A percentile compares a stretch with the other conserved stretches of the same genome.
These are phyloP conservation scores for Hippocampus guttulatus DNA, from an alignment of 2,113 vertebrate species.

Conservation along the genomic window DNA sequence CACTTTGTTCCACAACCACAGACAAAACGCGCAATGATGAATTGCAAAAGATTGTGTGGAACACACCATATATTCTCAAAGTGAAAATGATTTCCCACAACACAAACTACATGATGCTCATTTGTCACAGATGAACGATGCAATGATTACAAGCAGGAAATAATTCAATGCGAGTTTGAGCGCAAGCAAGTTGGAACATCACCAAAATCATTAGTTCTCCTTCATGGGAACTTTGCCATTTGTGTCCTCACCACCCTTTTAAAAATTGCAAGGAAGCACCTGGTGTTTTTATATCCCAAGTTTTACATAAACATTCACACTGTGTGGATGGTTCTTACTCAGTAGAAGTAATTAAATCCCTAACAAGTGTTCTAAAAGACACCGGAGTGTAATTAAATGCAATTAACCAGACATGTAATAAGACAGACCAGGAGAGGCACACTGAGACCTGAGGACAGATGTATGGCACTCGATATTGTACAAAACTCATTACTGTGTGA, in stretches of 20 bases:
- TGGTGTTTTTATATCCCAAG: no score
- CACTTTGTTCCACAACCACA: background rate
- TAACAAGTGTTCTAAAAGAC: constrained; percentile 9
- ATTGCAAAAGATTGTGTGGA: background rate
- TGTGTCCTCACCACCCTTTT: no score
- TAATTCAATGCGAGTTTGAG: no score
- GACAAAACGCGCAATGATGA: background rate
- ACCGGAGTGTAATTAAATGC: constrained; percentile 27
- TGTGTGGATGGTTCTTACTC: no score
- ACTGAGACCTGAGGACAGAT: background rate
- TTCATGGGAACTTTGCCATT: no score
- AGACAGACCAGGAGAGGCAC: constrained; percentile 24
- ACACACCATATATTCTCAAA: background rate
- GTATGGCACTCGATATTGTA: constrained; percentile 7
- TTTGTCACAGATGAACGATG: no score
- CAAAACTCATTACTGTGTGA: constrained; percentile 29
- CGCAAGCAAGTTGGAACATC: no score
- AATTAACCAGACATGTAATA: constrained; percentile 24
- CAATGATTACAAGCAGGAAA: no score
- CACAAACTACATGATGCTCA: background rate
- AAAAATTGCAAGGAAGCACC: no score
- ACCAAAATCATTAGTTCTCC: no score
- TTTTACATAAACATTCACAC: no score
- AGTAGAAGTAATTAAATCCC: no score
- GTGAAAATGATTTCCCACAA: background rate